Conservation (phyloP, 2,113 vertebrate genomes). For the Hiodon alosoides region DNA sequence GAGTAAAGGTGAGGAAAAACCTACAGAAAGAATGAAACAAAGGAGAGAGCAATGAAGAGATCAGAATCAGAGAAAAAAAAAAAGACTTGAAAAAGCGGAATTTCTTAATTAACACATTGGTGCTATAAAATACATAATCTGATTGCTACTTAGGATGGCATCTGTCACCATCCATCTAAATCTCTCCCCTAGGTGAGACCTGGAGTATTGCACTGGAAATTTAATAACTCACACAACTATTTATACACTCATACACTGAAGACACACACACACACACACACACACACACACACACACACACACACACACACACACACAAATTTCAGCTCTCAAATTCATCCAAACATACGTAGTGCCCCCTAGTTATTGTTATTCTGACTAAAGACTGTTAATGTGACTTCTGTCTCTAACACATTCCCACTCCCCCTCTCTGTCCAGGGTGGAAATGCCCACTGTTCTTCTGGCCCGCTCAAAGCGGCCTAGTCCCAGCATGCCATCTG, state of each 20-base stretch:
- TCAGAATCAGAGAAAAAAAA: neutral
- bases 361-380: too few species aligned
- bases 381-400: too few species aligned
- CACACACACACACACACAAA: conserved; percentile 2
- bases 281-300: neutral
- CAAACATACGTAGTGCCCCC: neutral
- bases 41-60: neutral
- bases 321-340: neutral
- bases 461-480: conserved; percentile 17
- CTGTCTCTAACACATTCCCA: neutral
- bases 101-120: neutral
- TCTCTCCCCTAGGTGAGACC: conserved; percentile 14
- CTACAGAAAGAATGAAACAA: conserved; percentile 4
- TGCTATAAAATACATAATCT: neutral
- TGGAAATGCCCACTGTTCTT: conserved; percentile 28
- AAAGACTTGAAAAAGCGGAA: neutral
- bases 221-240: neutral
- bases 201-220: conserved; percentile 14
- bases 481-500: conserved; percentile 46
- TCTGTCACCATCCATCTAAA: conserved; percentile 2
- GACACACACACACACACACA: neutral
- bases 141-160: neutral
- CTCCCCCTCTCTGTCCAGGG: conserved; percentile 3
- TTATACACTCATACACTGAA: neutral
- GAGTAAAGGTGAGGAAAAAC: too few species aligned